Evolutionary conservation across 2,888 invertebrate species (phyloP).

Genomic region (Eristalis pertinax): DNA sequence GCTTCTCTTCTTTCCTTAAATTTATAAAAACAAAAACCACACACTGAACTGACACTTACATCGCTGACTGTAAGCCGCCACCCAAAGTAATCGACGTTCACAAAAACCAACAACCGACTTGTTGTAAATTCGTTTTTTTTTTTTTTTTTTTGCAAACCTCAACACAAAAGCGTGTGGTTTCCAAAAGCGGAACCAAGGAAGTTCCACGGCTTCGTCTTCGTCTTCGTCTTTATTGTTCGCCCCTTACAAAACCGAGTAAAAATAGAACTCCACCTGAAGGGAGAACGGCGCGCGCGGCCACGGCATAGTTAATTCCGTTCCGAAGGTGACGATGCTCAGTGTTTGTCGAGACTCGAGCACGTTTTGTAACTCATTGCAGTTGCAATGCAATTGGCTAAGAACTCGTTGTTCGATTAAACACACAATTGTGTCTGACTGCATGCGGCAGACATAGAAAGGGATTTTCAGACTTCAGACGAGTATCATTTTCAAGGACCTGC

Average conservation of each 20-base stretch:
- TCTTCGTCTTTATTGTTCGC: slow-evolving; percentile 31
- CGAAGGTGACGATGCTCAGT: slow-evolving; percentile 24
- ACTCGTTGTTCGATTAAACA: slow-evolving; percentile 6
- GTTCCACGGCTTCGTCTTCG: slow-evolving; percentile 53
- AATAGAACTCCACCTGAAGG: not conserved
- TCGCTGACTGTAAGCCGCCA: not conserved
- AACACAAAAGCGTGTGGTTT: not conserved
- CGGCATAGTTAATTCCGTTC: slow-evolving; percentile 8
- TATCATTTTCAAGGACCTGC: slow-evolving; percentile 26
- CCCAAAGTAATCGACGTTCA: not conserved
- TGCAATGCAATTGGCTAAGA: slow-evolving; percentile 14
- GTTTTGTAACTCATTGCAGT: slow-evolving; percentile 11
- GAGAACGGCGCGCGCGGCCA: not conserved
- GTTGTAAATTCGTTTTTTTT: too few species aligned
- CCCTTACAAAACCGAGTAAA: not conserved
- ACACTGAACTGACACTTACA: not conserved
- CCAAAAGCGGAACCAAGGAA: slow-evolving; percentile 8
- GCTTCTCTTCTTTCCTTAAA: too few species aligned
- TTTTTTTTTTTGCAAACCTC: not conserved
- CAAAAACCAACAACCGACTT: not conserved
- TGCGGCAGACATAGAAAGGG: not conserved
- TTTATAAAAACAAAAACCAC: not conserved
- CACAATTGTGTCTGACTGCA: not conserved
- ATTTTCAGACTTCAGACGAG: not conserved
- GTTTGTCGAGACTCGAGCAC: slow-evolving; percentile 1